Percentiles rank a stretch among this genome's conserved stretches.
Conservation (phyloP, 35 echinoderm and acorn worm genomes). For the Apostichopus californicus region DNA sequence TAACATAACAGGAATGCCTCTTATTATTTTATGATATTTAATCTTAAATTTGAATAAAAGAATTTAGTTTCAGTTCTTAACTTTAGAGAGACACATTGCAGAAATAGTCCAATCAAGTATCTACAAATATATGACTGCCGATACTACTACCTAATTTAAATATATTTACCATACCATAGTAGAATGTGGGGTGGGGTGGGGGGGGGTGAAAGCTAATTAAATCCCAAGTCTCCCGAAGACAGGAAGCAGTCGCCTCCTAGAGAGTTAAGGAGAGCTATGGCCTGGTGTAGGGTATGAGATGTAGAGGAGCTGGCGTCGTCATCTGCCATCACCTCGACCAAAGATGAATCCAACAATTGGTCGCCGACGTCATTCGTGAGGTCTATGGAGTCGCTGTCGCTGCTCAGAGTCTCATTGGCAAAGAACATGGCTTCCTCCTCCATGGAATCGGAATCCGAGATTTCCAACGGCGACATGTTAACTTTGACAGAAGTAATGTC, state of each 20-base stretch:
- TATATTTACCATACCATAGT: too few relatives aligned
- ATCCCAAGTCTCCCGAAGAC: neutral
- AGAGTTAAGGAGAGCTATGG: conserved; percentile 18
- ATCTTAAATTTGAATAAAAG: too few relatives aligned
- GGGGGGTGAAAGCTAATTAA: neutral
- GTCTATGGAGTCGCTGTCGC: conserved; percentile 12
- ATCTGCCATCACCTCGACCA: neutral
- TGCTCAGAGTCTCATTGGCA: neutral
- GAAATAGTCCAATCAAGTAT: too few relatives aligned
- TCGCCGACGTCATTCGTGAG: conserved; percentile 29
- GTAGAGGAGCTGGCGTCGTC: neutral
- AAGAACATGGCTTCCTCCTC: neutral
- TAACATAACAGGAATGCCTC: too few relatives aligned
- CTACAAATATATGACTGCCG: too few relatives aligned
- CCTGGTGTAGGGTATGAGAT: neutral
- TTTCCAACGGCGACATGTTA: neutral
- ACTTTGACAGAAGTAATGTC: conserved; percentile 5
- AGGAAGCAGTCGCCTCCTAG: conserved; percentile 14
- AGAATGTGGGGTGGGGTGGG: neutral
- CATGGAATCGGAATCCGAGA: neutral
- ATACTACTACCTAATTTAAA: too few relatives aligned
- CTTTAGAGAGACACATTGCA: too few relatives aligned
- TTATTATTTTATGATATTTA: too few relatives aligned
- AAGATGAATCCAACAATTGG: conserved; percentile 13
- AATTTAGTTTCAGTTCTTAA: too few relatives aligned